These are phyloP conservation scores for Drosophila robusta DNA, from an alignment of 2,888 invertebrate species.

Conservation along the genomic window DNA sequence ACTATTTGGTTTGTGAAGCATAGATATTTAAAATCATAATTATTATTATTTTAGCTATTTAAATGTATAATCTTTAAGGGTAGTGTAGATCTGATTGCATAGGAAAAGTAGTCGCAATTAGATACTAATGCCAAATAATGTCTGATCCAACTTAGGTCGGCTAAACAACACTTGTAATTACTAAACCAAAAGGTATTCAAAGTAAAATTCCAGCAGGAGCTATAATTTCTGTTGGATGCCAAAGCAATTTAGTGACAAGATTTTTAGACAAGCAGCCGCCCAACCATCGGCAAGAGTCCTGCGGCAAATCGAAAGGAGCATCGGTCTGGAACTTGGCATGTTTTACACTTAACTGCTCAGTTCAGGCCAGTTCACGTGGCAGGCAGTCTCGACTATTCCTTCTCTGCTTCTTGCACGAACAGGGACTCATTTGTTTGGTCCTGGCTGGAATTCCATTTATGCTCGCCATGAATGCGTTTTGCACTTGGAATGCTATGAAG, in stretches of 20 bases:
- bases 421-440: constrained; percentile 49
- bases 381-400: background rate
- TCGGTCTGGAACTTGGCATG: constrained; percentile 5
- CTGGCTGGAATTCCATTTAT: constrained; percentile 74
- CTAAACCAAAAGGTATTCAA: background rate
- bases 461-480: constrained; percentile 73
- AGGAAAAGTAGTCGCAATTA: too few species aligned
- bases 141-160: too few species aligned
- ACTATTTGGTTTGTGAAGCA: too few species aligned
- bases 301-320: background rate
- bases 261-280: background rate
- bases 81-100: too few species aligned
- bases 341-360: constrained; percentile 17
- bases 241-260: background rate
- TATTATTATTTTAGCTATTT: too few species aligned
- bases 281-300: background rate
- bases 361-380: constrained; percentile 20
- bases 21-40: too few species aligned
- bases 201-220: background rate
- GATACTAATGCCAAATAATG: too few species aligned
- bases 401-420: constrained; percentile 3
- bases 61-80: too few species aligned
- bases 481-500: constrained; percentile 75
- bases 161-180: too few species aligned
- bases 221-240: background rate